phyloP scores from a whole-genome alignment of 2,113 vertebrate species.

The Corythornis cristatus region DNA sequence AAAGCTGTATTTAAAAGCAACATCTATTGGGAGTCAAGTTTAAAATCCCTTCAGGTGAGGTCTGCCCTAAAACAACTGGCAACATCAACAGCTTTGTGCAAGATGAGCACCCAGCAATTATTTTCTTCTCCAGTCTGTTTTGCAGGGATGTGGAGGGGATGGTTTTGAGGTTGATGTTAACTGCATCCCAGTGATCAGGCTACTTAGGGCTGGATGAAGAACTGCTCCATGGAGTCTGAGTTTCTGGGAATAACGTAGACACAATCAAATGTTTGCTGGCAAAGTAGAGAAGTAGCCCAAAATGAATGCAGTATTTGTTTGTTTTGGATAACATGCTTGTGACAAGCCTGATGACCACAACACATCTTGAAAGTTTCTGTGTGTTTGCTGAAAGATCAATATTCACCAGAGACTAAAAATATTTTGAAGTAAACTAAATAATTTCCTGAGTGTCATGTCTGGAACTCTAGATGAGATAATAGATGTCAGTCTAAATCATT shows the following conservation, averaged over 20 bases:
- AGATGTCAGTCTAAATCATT: constrained; percentile 22
- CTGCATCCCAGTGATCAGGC: not conserved
- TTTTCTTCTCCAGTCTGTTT: not conserved
- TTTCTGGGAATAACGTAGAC: not conserved
- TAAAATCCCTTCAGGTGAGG: not conserved
- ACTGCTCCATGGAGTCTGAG: not conserved
- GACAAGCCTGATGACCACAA: not conserved
- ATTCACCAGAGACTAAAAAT: not conserved
- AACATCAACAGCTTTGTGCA: not conserved
- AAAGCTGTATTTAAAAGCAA: not conserved
- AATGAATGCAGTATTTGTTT: not conserved
- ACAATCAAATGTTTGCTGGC: not conserved
- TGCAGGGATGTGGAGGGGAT: not conserved
- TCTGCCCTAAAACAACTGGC: not conserved
- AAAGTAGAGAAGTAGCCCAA: not conserved
- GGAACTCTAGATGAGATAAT: constrained; percentile 4
- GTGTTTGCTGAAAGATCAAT: not conserved
- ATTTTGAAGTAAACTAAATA: not conserved
- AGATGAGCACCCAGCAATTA: not conserved
- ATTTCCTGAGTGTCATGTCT: not conserved
- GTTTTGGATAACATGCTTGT: not conserved
- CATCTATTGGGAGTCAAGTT: not conserved
- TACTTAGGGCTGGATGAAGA: not conserved
- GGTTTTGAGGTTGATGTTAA: not conserved
- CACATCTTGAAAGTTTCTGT: not conserved